Percentiles rank a stretch among this genome's conserved stretches.
phyloP scores from a whole-genome alignment of 2,797 vertebrate species.

The Gymnoscopelus microlampas region DNA sequence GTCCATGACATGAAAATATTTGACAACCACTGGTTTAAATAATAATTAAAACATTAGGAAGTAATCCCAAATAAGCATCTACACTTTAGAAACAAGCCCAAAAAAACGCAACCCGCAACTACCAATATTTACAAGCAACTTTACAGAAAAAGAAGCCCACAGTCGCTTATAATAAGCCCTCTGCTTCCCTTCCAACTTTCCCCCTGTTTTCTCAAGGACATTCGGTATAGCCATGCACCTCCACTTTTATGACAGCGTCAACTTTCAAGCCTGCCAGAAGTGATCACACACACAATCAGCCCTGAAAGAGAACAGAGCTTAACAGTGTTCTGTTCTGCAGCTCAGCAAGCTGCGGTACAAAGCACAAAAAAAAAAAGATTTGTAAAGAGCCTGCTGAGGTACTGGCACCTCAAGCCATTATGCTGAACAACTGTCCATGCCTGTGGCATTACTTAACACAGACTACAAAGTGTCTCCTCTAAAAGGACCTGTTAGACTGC shows the following conservation, averaged over 20 bases:
- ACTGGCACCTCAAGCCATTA: constrained; percentile 20
- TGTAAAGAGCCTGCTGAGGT: constrained; percentile 4
- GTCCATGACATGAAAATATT: too few relatives aligned
- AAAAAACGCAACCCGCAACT: too few relatives aligned
- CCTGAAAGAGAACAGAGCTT: constrained; percentile 15
- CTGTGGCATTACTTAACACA: constrained; percentile 1
- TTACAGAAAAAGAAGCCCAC: too few relatives aligned
- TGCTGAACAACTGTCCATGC: constrained; percentile 9
- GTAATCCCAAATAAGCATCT: too few relatives aligned
- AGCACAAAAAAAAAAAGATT: background rate
- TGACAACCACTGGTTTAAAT: too few relatives aligned
- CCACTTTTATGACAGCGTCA: constrained; percentile 38
- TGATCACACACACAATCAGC: constrained; percentile 14
- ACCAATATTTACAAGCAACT: too few relatives aligned
- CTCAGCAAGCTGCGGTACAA: constrained; percentile 1
- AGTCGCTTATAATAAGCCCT: constrained; percentile 1
- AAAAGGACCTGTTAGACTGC: constrained; percentile 1
- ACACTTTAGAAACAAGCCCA: too few relatives aligned
- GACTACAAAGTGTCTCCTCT: background rate
- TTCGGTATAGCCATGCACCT: constrained; percentile 13
- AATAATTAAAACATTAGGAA: too few relatives aligned
- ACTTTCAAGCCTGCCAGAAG: constrained; percentile 26
- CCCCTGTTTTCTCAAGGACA: constrained; percentile 9
- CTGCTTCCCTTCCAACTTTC: constrained; percentile 14
- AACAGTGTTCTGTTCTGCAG: background rate